These are phyloP conservation scores for Halisarca cf. caerulea DNA, from an alignment of 37 sponge, comb jelly and placozoan genomes.

Conservation along the genomic window DNA sequence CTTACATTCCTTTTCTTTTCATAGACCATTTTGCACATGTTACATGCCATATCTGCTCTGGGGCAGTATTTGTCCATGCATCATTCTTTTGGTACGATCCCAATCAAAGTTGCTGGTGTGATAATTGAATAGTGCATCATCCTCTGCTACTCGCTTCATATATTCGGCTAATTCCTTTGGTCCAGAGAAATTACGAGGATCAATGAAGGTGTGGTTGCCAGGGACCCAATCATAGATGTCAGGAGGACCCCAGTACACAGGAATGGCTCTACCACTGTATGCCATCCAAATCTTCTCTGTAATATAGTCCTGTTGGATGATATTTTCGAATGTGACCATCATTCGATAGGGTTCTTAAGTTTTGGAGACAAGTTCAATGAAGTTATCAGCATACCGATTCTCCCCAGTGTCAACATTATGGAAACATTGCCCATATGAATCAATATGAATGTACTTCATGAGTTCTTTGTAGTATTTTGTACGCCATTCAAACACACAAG, in stretches of 20 bases:
- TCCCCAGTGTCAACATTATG: not conserved
- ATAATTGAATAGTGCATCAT: not conserved
- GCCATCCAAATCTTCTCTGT: not conserved
- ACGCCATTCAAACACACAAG: not conserved
- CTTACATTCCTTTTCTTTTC: not conserved
- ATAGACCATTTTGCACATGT: not conserved
- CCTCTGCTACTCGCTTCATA: not conserved
- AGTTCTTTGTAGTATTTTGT: not conserved
- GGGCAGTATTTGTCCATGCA: not conserved
- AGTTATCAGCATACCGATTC: not conserved
- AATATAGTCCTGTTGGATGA: not conserved
- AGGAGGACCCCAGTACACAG: slow-evolving; percentile 3
- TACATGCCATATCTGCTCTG: not conserved
- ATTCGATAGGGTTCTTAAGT: slow-evolving; percentile 2
- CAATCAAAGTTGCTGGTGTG: not conserved
- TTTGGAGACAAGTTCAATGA: not conserved
- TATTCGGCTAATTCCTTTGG: not conserved
- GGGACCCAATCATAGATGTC: not conserved
- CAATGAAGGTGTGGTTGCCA: not conserved
- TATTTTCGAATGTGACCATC: not conserved
- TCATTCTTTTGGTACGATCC: not conserved
- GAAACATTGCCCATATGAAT: not conserved
- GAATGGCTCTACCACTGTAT: not conserved
- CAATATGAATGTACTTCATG: not conserved
- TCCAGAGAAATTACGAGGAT: not conserved